These are phyloP conservation scores for Drosophila tani DNA, from an alignment of 1,140 invertebrate genomes.

Conservation along the genomic window DNA sequence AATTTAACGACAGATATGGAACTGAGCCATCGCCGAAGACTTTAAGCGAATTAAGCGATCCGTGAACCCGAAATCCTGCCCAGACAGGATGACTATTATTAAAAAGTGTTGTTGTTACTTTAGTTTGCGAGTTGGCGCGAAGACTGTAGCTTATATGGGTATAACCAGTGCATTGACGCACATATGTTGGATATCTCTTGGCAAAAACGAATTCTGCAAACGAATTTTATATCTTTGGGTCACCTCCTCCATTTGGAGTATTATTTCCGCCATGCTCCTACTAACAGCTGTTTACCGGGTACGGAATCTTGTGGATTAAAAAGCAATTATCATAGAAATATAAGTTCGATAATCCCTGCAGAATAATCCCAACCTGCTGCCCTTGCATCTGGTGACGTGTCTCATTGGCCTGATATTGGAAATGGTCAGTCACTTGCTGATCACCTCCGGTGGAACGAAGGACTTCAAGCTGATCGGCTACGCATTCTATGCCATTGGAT, in stretches of 20 bases:
- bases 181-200: background rate
- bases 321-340: too few species aligned
- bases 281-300: conserved; percentile 1
- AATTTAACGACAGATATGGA: background rate
- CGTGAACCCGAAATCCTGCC: too few species aligned
- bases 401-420: conserved; percentile 32
- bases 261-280: background rate
- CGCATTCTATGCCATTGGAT: conserved; percentile 11
- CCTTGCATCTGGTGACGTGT: conserved; percentile 42
- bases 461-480: background rate
- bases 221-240: background rate
- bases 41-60: background rate
- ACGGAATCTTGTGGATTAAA: background rate
- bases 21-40: background rate
- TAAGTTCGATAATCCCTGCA: background rate
- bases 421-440: conserved; percentile 37
- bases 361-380: conserved; percentile 17
- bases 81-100: conserved; percentile 14
- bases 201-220: background rate
- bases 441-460: background rate
- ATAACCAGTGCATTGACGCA: background rate
- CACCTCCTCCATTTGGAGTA: background rate
- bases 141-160: conserved; percentile 1
- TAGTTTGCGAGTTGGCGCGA: conserved; percentile 16
- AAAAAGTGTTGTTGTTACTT: conserved; percentile 29